These are phyloP conservation scores for Eulemur albifrons DNA, from an alignment of 2,797 vertebrate species.

Conservation along the genomic window DNA sequence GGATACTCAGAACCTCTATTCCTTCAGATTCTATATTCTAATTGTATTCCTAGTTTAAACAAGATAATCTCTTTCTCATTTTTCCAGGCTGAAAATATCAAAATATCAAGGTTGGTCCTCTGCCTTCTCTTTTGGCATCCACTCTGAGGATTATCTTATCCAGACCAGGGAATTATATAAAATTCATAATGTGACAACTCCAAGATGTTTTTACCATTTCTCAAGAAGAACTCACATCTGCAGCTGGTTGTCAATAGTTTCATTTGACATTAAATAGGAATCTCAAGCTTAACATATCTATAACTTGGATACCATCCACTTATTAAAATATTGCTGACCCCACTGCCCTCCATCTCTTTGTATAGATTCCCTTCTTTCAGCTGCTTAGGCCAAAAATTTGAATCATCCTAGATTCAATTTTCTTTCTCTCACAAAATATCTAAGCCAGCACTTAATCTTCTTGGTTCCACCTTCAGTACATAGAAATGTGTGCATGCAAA, in stretches of 20 bases:
- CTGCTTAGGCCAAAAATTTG: neutral
- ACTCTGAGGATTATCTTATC: neutral
- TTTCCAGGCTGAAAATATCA: neutral
- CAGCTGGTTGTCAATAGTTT: neutral
- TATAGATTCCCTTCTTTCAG: neutral
- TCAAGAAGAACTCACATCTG: neutral
- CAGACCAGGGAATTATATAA: neutral
- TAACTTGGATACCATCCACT: neutral
- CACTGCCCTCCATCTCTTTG: neutral
- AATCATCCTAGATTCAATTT: neutral
- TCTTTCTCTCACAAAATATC: neutral
- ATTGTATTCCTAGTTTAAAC: neutral
- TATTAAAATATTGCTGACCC: neutral
- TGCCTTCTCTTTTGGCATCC: neutral
- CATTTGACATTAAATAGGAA: neutral
- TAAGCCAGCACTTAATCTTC: neutral
- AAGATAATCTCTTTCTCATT: neutral
- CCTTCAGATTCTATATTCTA: neutral
- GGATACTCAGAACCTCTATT: neutral
- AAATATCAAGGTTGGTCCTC: neutral
- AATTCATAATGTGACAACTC: neutral
- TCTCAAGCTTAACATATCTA: neutral
- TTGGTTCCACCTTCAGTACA: neutral
- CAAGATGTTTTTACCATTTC: neutral
- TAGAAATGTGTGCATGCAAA: neutral